Evolutionary conservation across 2,113 vertebrate species (phyloP).

Genomic region (Tretioscincus oriximinensis): DNA sequence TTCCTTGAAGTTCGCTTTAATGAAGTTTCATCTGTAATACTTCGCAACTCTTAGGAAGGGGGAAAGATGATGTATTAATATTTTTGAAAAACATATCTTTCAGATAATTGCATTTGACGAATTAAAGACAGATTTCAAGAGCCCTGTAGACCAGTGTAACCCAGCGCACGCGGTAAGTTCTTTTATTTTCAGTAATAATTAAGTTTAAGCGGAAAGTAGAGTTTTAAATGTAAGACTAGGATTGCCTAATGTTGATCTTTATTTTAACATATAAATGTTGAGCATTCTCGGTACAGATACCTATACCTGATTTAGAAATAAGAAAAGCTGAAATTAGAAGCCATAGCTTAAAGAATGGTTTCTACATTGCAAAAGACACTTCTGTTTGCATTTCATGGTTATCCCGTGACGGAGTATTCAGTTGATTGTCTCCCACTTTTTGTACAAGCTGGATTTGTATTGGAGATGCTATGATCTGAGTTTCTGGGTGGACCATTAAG

Average conservation of each 20-base stretch:
- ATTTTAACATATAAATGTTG: conserved; percentile 12
- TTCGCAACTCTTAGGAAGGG: neutral
- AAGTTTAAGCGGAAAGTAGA: neutral
- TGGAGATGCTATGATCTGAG: too few species aligned
- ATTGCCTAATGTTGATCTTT: neutral
- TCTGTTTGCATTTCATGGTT: too few species aligned
- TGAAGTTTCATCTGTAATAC: neutral
- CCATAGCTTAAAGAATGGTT: neutral
- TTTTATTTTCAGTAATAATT: neutral
- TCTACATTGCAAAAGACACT: too few species aligned
- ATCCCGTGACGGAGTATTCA: too few species aligned
- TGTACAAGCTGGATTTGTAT: too few species aligned
- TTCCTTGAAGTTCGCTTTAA: too few species aligned
- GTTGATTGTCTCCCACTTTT: too few species aligned
- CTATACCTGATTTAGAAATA: conserved; percentile 19
- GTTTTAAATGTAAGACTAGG: neutral
- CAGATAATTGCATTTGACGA: conserved; percentile 99
- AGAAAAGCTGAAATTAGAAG: neutral
- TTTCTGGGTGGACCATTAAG: too few species aligned
- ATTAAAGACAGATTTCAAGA: conserved; percentile 96
- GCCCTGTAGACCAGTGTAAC: conserved; percentile 97
- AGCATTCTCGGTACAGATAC: neutral
- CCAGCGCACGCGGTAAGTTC: conserved; percentile 91
- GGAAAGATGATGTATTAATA: conserved; percentile 19
- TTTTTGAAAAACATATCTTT: conserved; percentile 59